These are phyloP conservation scores for Conchocele bisecta DNA, from an alignment of 2,888 invertebrate species.

Conservation along the genomic window DNA sequence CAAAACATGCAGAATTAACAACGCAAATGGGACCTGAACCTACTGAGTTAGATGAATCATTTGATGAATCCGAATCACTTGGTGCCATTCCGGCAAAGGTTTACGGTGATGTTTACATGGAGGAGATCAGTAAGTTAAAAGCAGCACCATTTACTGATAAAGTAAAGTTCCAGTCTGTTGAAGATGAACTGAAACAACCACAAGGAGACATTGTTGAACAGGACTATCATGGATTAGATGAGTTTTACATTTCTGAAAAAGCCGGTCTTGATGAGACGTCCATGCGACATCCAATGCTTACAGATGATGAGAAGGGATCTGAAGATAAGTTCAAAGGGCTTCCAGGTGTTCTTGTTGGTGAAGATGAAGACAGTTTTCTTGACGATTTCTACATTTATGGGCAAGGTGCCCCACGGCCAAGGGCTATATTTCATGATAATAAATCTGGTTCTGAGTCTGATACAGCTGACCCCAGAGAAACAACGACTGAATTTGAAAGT, in stretches of 20 bases:
- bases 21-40: not conserved
- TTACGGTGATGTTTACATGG: conserved; percentile 50
- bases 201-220: conserved; percentile 16
- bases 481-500: conserved; percentile 1
- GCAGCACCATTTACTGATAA: conserved; percentile 24
- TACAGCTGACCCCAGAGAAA: conserved; percentile 39
- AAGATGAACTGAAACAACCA: conserved; percentile 21
- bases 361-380: conserved; percentile 24
- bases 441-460: conserved; percentile 47
- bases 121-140: conserved; percentile 41
- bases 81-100: conserved; percentile 51
- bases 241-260: no score
- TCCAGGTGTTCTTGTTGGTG: conserved; percentile 74
- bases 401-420: conserved; percentile 46
- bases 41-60: conserved; percentile 68
- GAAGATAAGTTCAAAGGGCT: conserved; percentile 82
- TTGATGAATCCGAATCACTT: conserved; percentile 74
- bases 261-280: no score
- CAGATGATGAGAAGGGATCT: conserved; percentile 12
- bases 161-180: not conserved
- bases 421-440: no score
- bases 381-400: conserved; percentile 38
- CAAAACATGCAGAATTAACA: not conserved
- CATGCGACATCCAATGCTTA: no score
- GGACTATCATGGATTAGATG: no score